Evolutionary conservation across 2,797 vertebrate species (phyloP), one percentile per base, ranked within the genome.

Genomic region (Choloepus didactylus): DNA sequence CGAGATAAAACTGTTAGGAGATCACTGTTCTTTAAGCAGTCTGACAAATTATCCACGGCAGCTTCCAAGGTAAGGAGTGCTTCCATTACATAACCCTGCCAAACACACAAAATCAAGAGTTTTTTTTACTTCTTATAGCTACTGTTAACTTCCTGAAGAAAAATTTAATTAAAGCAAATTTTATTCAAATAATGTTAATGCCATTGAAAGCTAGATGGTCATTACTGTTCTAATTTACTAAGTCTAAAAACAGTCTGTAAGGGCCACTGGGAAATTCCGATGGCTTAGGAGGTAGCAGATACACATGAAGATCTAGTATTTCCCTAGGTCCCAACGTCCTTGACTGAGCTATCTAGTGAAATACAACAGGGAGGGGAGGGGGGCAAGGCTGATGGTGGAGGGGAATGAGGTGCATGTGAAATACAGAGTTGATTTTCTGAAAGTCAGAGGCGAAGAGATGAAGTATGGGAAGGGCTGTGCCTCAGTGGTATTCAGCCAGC

Each of bases 51-150:
- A 97, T 99, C 99, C 97, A 99, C 99, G 2, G 99, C 99, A 14
- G 99, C 99, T 98, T 99, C 99, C 98, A 99, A 98, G 2, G 99
- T 99, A 87, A 99, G 98, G 69, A 99, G 98, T 9, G 99, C 99
- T 98, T 99, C 99, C 99, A 99, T 99, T 82, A 99, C 99, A 9
- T 99, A 99, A 10, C 99, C 99, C 99, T 99, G 95, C 51, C 95
- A 98, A 84, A 97, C 38, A 87, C 4, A 97, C 0, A 83, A 93
- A 89, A 64, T 93, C 46, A 93, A 73, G 29, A 18, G 73, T 83
- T 94, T 95, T 86, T 10, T 23, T 21, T 21, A 38, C 29, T 23
- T 18, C 29, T 66, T 64, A 4, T 1, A 27, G 21, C 44, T 18
- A 5, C 4, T 73, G 44, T 19, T 41, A 54, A 44, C n/a, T 79